phyloP scores from a whole-genome alignment of 2,888 invertebrate genomes.

The Agonum fuliginosum region DNA sequence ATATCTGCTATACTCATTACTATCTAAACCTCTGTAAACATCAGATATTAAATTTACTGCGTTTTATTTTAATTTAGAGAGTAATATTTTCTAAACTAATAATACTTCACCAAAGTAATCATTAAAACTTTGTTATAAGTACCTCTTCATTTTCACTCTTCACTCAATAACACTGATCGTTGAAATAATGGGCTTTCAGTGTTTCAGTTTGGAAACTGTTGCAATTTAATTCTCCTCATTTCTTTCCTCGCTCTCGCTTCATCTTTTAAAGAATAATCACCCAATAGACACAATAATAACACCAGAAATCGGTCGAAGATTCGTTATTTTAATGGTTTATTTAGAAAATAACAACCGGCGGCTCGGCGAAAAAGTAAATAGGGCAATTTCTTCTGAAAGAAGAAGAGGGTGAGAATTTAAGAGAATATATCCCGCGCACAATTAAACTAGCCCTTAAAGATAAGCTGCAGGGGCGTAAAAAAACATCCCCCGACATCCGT shows the following conservation, averaged over 20 bases:
- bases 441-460: slow-evolving; percentile 73
- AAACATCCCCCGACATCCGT: slow-evolving; percentile 70
- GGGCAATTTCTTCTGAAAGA: slow-evolving; percentile 69
- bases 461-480: slow-evolving; percentile 72
- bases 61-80: background rate
- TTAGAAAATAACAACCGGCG: slow-evolving; percentile 58
- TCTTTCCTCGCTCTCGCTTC: slow-evolving; percentile 3
- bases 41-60: background rate
- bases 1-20: no score
- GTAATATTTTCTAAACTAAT: background rate
- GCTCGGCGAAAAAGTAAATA: slow-evolving; percentile 69
- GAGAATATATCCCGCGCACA: slow-evolving; percentile 68
- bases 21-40: no score
- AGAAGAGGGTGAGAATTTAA: slow-evolving; percentile 67
- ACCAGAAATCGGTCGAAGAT: slow-evolving; percentile 36
- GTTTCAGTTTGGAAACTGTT: background rate
- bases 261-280: slow-evolving; percentile 25
- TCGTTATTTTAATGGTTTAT: slow-evolving; percentile 53
- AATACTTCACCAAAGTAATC: background rate
- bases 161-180: background rate
- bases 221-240: slow-evolving; percentile 24
- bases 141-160: background rate
- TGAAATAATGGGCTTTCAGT: slow-evolving; percentile 8
- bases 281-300: slow-evolving; percentile 40
- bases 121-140: background rate